Conservation (phyloP, 2,888 invertebrate species). For the Tetanocera ferruginea region DNA sequence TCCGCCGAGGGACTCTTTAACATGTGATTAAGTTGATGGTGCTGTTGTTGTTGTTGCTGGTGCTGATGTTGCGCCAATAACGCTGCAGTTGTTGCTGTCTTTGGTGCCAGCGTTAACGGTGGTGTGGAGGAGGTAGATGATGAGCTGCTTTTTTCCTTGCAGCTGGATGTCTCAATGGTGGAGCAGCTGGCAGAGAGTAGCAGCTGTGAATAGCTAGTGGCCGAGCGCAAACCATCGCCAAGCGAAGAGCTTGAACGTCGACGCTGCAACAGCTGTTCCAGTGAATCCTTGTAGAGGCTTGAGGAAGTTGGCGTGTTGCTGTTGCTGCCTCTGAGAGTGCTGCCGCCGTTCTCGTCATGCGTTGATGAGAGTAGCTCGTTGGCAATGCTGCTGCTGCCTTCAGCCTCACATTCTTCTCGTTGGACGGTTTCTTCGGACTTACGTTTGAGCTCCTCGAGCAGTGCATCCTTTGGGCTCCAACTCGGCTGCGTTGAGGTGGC, state of each 20-base stretch:
- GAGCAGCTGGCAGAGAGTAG: constrained; percentile 58
- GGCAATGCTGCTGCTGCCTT: constrained; percentile 38
- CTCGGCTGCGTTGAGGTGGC: constrained; percentile 54
- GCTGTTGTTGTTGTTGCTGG: constrained; percentile 56
- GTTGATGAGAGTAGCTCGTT: constrained; percentile 45
- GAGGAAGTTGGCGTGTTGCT: constrained; percentile 54
- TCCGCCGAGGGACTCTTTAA: constrained; percentile 62
- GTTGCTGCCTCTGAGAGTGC: constrained; percentile 38
- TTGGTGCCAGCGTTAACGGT: constrained; percentile 54
- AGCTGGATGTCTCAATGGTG: constrained; percentile 66
- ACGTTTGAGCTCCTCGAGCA: constrained; percentile 55
- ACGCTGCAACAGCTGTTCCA: constrained; percentile 58
- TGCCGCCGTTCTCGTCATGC: constrained; percentile 46
- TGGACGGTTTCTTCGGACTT: constrained; percentile 52
- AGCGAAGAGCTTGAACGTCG: constrained; percentile 56
- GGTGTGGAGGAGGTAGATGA: constrained; percentile 70
- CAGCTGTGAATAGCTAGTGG: constrained; percentile 56
- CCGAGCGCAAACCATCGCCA: constrained; percentile 60
- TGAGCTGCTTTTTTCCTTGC: constrained; percentile 70
- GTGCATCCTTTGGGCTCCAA: constrained; percentile 46
- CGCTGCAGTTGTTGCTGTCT: constrained; percentile 46
- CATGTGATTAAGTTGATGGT: constrained; percentile 59
- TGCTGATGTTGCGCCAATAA: constrained; percentile 59
- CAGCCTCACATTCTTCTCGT: constrained; percentile 48
- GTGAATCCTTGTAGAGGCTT: constrained; percentile 57